A percentile compares a stretch with the other conserved stretches of the same genome.
Conservation (phyloP, 2,888 invertebrate species). For the Criorhina ranunculi region DNA sequence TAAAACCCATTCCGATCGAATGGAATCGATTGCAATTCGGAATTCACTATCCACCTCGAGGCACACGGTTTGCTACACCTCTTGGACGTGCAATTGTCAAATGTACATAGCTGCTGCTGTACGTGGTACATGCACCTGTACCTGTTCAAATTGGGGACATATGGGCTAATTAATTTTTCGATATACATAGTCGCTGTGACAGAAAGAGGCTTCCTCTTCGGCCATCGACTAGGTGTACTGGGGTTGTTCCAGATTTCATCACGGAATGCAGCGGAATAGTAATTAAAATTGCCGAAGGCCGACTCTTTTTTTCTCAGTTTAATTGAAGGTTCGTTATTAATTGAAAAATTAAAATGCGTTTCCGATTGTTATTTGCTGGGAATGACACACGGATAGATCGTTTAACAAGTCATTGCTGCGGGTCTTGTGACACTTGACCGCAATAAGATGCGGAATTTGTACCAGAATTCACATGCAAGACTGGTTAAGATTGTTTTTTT, state of each 20-base stretch:
- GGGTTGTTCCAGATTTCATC: background rate
- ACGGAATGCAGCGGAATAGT: background rate
- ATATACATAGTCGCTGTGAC: background rate
- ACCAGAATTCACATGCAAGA: background rate
- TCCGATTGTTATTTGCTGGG: constrained; percentile 37
- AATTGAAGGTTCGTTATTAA: constrained; percentile 7
- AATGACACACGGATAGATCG: background rate
- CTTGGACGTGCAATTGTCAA: background rate
- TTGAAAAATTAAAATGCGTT: constrained; percentile 44
- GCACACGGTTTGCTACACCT: background rate
- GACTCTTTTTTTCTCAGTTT: background rate
- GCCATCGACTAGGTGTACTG: background rate
- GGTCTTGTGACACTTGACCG: constrained; percentile 13
- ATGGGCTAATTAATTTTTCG: background rate
- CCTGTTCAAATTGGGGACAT: constrained; percentile 10
- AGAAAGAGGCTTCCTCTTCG: constrained; percentile 8
- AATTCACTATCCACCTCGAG: constrained; percentile 9
- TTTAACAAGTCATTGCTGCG: background rate
- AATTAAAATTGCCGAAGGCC: constrained; percentile 8
- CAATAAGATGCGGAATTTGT: constrained; percentile 6
- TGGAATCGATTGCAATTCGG: constrained; percentile 17
- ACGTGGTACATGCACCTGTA: background rate
- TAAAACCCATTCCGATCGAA: constrained; percentile 3
- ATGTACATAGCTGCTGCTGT: background rate
- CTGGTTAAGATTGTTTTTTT: too few relatives aligned